These are phyloP conservation scores for Porites lutea DNA, from an alignment of 64 coral and sea anemone species.

Conservation along the genomic window DNA sequence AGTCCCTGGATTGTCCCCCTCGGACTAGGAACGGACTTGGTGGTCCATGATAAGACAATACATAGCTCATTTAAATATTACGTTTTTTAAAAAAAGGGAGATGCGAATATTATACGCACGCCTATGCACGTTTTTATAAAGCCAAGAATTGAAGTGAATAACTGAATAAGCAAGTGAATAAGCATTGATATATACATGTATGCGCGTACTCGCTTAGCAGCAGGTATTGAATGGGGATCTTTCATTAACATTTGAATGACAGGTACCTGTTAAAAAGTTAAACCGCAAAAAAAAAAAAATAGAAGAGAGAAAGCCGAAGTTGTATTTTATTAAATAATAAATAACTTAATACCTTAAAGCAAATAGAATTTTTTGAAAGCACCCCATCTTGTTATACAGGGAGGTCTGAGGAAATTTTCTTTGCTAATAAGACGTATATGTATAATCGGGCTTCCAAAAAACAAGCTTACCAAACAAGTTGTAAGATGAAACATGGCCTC, in stretches of 20 bases:
- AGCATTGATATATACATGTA: background rate
- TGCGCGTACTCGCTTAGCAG: background rate
- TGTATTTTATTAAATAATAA: conserved; percentile 17
- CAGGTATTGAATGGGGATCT: background rate
- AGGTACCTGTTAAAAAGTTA: conserved; percentile 19
- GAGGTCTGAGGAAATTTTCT: no score
- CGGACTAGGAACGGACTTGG: no score
- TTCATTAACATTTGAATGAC: conserved; percentile 3
- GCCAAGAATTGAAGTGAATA: no score
- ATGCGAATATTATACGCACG: no score
- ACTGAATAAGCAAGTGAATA: background rate
- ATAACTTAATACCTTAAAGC: background rate
- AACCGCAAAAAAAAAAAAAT: background rate
- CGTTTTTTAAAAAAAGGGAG: no score
- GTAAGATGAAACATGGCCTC: background rate
- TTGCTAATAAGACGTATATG: no score
- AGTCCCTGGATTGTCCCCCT: no score
- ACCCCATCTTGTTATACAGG: background rate
- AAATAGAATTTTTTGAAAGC: background rate
- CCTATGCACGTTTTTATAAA: no score
- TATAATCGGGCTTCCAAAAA: no score
- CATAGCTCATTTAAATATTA: no score
- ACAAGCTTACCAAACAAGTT: background rate
- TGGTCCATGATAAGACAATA: no score
- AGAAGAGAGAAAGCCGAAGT: background rate